A percentile compares a stretch with the other conserved stretches of the same genome.
Evolutionary conservation across 2,113 vertebrate genomes (phyloP).

Genomic region (Alouatta palliata): DNA sequence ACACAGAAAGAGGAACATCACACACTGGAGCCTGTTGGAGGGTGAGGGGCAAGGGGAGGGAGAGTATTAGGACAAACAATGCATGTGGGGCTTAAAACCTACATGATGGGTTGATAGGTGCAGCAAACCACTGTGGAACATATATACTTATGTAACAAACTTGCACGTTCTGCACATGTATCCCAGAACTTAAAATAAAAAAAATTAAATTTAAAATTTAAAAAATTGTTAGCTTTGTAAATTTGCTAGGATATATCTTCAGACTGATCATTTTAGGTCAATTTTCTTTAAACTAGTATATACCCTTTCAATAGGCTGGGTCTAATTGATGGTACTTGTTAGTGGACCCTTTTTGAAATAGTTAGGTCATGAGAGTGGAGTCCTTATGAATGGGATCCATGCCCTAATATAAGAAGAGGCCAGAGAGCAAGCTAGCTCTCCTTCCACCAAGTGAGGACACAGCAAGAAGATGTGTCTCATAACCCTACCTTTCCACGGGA

Average conservation of each 20-base stretch:
- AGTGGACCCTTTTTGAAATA: background rate
- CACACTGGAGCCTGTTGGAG: too few relatives aligned
- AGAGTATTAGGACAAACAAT: too few relatives aligned
- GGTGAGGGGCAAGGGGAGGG: too few relatives aligned
- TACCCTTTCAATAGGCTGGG: background rate
- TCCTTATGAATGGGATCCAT: background rate
- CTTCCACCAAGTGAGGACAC: background rate
- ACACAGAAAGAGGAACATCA: too few relatives aligned
- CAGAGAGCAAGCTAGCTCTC: background rate
- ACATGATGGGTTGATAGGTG: too few relatives aligned
- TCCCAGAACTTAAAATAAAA: too few relatives aligned
- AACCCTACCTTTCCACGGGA: background rate
- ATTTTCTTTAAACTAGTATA: background rate
- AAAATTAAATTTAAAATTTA: too few relatives aligned
- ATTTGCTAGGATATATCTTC: background rate
- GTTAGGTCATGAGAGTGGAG: background rate
- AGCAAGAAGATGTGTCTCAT: background rate
- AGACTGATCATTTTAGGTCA: background rate
- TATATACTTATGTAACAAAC: too few relatives aligned
- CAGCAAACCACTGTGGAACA: too few relatives aligned
- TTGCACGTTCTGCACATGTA: too few relatives aligned
- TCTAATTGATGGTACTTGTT: background rate
- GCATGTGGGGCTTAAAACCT: too few relatives aligned
- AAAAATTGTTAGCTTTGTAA: background rate
- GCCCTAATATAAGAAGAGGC: background rate